Evolutionary conservation across 2,113 vertebrate genomes (phyloP).

Genomic region (Tachycineta bicolor): DNA sequence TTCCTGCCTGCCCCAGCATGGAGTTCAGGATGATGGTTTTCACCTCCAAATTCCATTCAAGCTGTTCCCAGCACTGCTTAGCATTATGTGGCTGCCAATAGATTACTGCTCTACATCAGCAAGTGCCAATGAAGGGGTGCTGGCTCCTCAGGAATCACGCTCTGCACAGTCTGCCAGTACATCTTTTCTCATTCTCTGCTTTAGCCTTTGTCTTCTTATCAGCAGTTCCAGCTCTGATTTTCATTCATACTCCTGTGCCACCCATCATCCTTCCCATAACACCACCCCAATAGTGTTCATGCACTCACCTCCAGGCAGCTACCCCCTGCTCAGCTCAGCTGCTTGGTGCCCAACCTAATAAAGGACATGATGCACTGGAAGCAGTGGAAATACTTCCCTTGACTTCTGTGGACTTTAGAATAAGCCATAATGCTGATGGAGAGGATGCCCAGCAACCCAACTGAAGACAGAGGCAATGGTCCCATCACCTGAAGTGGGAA

Average conservation of each 20-base stretch:
- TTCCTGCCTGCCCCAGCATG: neutral
- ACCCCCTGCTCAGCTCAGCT: neutral
- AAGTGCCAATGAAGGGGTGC: neutral
- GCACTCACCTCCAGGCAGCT: neutral
- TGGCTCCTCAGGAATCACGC: neutral
- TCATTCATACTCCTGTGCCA: neutral
- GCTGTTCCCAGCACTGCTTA: neutral
- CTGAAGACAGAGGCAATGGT: neutral
- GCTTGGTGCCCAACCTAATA: neutral
- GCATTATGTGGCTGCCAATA: neutral
- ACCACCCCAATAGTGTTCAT: fast-evolving
- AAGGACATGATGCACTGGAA: neutral
- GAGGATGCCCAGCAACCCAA: neutral
- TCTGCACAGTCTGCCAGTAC: neutral
- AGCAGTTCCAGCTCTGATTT: neutral
- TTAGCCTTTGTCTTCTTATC: neutral
- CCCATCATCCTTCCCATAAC: neutral
- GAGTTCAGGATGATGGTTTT: neutral
- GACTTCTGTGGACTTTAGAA: neutral
- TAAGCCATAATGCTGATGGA: neutral
- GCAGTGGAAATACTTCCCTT: neutral
- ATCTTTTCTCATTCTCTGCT: neutral
- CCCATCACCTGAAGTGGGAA: neutral
- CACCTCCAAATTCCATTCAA: neutral
- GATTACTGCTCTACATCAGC: neutral